A percentile compares a stretch with the other conserved stretches of the same genome.
Conservation (phyloP, 2,113 vertebrate genomes). For the Neomonachus schauinslandi region DNA sequence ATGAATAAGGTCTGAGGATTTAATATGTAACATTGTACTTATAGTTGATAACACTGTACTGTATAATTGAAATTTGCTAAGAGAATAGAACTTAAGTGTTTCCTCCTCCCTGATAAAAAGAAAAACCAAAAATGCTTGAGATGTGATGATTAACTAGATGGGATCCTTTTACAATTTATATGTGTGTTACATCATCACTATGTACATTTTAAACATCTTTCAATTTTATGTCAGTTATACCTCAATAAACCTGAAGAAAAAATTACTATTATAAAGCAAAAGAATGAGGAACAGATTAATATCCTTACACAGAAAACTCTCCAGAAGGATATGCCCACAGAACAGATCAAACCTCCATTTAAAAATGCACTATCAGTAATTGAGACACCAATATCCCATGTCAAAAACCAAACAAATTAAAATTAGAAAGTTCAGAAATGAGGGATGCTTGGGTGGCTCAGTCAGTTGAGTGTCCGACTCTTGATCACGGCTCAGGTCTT, state of each 20-base stretch:
- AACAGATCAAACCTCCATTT: not conserved
- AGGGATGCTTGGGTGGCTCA: too few relatives aligned
- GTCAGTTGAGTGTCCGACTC: too few relatives aligned
- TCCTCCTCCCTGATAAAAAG: not conserved
- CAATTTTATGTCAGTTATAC: not conserved
- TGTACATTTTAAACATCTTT: not conserved
- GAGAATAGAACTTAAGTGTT: not conserved
- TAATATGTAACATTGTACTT: not conserved
- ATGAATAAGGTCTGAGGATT: not conserved
- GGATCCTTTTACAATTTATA: not conserved
- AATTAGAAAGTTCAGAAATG: conserved; percentile 33
- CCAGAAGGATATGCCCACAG: not conserved
- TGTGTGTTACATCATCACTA: not conserved
- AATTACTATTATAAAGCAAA: not conserved
- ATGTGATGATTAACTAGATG: not conserved
- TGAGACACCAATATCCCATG: not conserved
- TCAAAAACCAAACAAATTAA: not conserved
- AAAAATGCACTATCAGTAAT: not conserved
- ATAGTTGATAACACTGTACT: not conserved
- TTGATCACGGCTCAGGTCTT: too few relatives aligned
- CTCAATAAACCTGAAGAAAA: not conserved
- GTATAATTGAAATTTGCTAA: not conserved
- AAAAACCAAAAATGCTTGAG: not conserved
- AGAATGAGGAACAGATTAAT: not conserved
- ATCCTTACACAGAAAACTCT: not conserved